Conservation (phyloP, 2,797 vertebrate species). For the Crenichthys baileyi region DNA sequence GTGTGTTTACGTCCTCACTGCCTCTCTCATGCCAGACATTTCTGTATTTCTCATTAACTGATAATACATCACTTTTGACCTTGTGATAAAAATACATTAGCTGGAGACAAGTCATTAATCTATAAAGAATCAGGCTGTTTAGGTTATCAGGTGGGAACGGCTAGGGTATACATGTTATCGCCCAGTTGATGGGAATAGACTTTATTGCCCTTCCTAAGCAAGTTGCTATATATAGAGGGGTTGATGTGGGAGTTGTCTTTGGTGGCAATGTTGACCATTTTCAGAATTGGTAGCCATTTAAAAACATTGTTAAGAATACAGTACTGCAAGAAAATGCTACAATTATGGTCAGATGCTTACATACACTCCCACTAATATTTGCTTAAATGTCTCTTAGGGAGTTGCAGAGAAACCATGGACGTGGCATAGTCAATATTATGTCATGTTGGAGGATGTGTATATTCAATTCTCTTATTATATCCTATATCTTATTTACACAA, state of each 20-base stretch:
- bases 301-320: not conserved
- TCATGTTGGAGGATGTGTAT: not conserved
- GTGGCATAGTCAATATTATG: not conserved
- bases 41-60: slow-evolving; percentile 83
- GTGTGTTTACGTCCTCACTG: slow-evolving; percentile 68
- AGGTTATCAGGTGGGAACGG: slow-evolving; percentile 69
- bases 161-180: slow-evolving; percentile 54
- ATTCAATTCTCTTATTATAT: not conserved
- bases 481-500: not conserved
- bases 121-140: slow-evolving; percentile 71
- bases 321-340: not conserved
- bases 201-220: slow-evolving; percentile 54
- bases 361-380: not conserved
- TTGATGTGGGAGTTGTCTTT: slow-evolving; percentile 6
- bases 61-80: slow-evolving; percentile 80
- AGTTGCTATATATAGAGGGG: slow-evolving; percentile 26
- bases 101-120: slow-evolving; percentile 74
- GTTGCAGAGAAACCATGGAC: not conserved
- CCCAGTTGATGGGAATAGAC: slow-evolving; percentile 39
- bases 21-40: slow-evolving; percentile 64
- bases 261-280: slow-evolving; percentile 8
- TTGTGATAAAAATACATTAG: slow-evolving; percentile 80
- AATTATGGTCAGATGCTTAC: not conserved
- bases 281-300: not conserved
- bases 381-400: not conserved